Conservation (phyloP, 92 coral and sea anemone genomes). For the Scolanthus callimorphus region DNA sequence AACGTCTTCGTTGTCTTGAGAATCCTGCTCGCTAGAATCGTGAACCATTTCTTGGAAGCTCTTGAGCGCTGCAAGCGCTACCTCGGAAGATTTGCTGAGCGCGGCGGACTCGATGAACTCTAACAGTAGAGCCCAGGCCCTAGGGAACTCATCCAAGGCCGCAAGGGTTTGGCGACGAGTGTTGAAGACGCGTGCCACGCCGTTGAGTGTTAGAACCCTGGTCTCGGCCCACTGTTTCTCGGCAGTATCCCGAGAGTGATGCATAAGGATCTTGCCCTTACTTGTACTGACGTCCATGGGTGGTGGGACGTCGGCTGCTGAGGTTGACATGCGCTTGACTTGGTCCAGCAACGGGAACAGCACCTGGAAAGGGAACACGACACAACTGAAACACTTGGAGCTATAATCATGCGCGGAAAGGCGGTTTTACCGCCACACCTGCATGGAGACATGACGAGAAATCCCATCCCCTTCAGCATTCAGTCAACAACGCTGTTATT, state of each 20-base stretch:
- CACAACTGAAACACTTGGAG: no score
- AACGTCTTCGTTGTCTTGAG: conserved; percentile 37
- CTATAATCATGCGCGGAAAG: no score
- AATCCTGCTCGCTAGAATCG: conserved; percentile 66
- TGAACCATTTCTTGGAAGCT: conserved; percentile 98
- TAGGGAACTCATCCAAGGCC: conserved; percentile 91
- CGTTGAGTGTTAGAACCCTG: conserved; percentile 88
- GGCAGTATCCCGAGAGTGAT: conserved; percentile 99
- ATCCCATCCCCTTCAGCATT: no score
- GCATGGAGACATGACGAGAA: no score
- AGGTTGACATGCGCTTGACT: conserved; percentile 95
- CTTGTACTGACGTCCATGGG: conserved; percentile 82
- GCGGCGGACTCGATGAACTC: conserved; percentile 98
- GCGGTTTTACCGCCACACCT: no score
- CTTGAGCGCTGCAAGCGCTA: conserved; percentile 92
- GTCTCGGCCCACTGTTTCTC: conserved; percentile 99
- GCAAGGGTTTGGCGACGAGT: conserved; percentile 96
- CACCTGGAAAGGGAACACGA: conserved; percentile 46
- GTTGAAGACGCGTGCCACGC: conserved; percentile 99
- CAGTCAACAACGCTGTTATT: no score
- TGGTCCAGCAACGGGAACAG: conserved; percentile 91
- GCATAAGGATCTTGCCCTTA: conserved; percentile 91
- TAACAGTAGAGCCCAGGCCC: conserved; percentile 96
- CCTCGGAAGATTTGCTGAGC: conserved; percentile 94
- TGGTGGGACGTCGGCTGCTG: conserved; percentile 98